Base-by-base conservation (phyloP, 2,888 invertebrate genomes). In the Ectobius pallidus region DNA sequence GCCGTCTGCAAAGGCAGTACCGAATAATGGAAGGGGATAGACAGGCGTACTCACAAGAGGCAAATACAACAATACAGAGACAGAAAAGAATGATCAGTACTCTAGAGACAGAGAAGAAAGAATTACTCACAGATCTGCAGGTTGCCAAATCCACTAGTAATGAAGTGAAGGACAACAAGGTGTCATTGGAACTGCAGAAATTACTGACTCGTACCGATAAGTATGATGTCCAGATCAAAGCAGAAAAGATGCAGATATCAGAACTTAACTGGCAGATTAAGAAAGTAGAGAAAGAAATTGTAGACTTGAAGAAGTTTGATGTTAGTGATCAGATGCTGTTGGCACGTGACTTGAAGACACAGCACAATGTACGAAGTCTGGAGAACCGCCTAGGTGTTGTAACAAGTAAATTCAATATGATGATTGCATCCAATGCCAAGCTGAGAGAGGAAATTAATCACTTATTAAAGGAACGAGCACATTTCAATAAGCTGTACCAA, bases 21-120 rank as follows among this genome's bases (percentile, higher is more conserved):
- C 87, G 93, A 20, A 91, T 93, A 77, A 93, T 94, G 92, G 93
- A 95, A 81, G 89, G 91, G 74, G 93, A 94, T 81, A 86, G 92
- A 1, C 85, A 87, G 14, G 87, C 89, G 0, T 93, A 92, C 79
- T 87, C 87, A 70, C 90, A 89, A 79, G 91, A 92, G 79, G 89
- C 89, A 27, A 89, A 89, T 77, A 87, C 89, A 6, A 88, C 90
- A 52, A 81, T 85, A 65, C 77, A 80, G 42, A 83, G 82, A 77
- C 84, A 85, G 73, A 84, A 87, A 77, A 88, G 86, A 78, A 87
- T 90, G 76, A 88, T 92, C 75, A 83, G 83, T 25, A 86, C 86
- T 9, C 83, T 92, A 42, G 87, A 87, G 77, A 82, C 84, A 22
- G 92, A 92, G 77, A 86, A 90, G 75, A 86, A 87, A 11, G 89